These are phyloP conservation scores for Coluber constrictor DNA, from an alignment of 2,797 vertebrate species.

Conservation along the genomic window DNA sequence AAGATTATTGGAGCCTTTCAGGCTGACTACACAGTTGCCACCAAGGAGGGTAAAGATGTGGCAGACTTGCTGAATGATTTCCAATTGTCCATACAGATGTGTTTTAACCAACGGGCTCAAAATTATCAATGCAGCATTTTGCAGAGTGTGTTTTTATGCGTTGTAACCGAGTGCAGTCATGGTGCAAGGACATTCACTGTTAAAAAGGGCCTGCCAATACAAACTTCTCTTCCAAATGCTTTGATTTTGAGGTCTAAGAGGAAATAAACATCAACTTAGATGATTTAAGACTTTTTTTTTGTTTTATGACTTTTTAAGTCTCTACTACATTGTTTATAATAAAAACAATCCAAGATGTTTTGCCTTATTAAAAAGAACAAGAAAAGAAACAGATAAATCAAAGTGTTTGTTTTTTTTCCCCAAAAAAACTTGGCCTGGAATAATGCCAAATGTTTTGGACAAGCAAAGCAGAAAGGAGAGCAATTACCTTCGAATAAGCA, in stretches of 20 bases:
- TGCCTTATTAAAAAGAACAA: neutral
- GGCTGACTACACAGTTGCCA: neutral
- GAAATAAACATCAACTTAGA: conserved; percentile 16
- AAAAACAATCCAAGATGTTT: conserved; percentile 55
- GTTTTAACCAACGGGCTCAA: neutral
- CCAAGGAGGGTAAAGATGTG: neutral
- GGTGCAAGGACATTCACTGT: conserved; percentile 21
- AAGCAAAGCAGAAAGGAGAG: conserved; percentile 61
- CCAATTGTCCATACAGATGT: neutral
- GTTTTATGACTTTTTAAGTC: conserved; percentile 45
- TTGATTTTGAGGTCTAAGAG: conserved; percentile 26
- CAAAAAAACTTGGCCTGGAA: conserved; percentile 68
- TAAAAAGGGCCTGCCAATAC: neutral
- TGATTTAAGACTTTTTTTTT: conserved; percentile 48
- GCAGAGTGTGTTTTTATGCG: neutral
- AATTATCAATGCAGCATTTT: neutral
- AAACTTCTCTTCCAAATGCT: conserved; percentile 43
- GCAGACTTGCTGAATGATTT: neutral
- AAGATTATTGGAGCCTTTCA: neutral
- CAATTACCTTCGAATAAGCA: conserved; percentile 64
- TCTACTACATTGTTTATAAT: conserved; percentile 55
- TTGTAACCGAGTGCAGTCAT: neutral
- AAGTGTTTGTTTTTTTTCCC: neutral
- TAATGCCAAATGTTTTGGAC: conserved; percentile 70
- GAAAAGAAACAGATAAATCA: neutral